These are phyloP conservation scores for Drosophila atroscutellata DNA, from an alignment of 2,888 invertebrate genomes.

Conservation along the genomic window DNA sequence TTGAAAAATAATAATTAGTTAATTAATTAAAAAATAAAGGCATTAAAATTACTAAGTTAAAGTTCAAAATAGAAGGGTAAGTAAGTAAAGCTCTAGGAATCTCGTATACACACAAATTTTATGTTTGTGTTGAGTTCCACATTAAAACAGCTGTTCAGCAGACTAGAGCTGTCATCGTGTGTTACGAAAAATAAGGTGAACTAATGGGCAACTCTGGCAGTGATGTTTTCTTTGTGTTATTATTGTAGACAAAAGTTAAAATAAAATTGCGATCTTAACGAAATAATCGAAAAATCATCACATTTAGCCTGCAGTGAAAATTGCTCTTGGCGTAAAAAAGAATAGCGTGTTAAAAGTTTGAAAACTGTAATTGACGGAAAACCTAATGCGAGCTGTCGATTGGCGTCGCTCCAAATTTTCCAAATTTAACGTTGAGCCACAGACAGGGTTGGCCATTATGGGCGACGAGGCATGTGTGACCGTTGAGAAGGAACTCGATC, in stretches of 20 bases:
- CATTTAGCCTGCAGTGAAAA: slow-evolving; percentile 10
- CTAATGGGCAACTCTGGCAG: slow-evolving; percentile 43
- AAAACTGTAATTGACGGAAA: slow-evolving; percentile 22
- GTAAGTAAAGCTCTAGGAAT: background rate
- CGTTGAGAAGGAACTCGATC: slow-evolving; percentile 84
- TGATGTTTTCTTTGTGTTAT: slow-evolving; percentile 69
- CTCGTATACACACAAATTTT: background rate
- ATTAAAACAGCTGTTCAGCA: slow-evolving; percentile 40
- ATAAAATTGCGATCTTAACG: slow-evolving; percentile 37
- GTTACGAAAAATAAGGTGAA: slow-evolving; percentile 6
- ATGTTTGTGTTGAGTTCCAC: slow-evolving; percentile 17
- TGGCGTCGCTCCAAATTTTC: slow-evolving; percentile 63
- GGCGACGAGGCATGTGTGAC: slow-evolving; percentile 84
- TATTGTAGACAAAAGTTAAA: slow-evolving; percentile 61
- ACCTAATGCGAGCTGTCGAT: slow-evolving; percentile 59
- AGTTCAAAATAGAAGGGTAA: slow-evolving; percentile 27
- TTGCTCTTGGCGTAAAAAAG: background rate
- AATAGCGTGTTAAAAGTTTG: slow-evolving; percentile 12
- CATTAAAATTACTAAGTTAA: background rate
- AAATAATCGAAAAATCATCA: background rate
- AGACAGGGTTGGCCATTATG: slow-evolving; percentile 43
- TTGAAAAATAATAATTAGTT: background rate
- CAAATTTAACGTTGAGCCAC: slow-evolving; percentile 48
- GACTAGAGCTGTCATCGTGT: slow-evolving; percentile 35
- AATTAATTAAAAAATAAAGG: background rate